These are phyloP conservation scores for Coryphaenoides rupestris DNA, from an alignment of 2,113 vertebrate species.

Conservation along the genomic window DNA sequence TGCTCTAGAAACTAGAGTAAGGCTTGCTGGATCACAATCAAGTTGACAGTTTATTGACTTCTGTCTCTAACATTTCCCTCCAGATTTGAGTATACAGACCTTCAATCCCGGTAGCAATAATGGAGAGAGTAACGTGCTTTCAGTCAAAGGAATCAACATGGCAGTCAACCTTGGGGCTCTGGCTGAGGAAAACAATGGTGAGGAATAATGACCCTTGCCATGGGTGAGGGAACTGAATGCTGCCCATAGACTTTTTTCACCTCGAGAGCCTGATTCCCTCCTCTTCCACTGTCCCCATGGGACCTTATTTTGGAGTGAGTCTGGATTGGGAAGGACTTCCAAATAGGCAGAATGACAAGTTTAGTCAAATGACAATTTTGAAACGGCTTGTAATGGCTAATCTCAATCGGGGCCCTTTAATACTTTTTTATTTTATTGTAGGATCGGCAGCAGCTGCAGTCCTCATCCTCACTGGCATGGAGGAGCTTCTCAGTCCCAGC, in stretches of 20 bases:
- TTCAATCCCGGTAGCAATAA: constrained; percentile 12
- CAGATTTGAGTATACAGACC: constrained; percentile 46
- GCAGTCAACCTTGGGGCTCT: constrained; percentile 40
- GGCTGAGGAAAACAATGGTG: constrained; percentile 50
- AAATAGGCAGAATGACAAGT: too few species aligned
- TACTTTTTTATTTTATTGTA: constrained; percentile 17
- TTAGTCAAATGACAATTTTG: too few species aligned
- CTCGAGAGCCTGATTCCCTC: too few species aligned
- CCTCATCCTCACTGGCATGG: constrained; percentile 50
- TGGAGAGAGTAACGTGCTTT: constrained; percentile 13
- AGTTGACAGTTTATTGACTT: neutral
- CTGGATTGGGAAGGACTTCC: too few species aligned
- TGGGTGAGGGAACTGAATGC: too few species aligned
- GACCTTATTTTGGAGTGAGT: too few species aligned
- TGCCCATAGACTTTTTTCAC: too few species aligned
- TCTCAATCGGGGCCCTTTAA: too few species aligned
- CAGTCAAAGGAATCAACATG: constrained; percentile 44
- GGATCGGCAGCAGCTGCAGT: constrained; percentile 54
- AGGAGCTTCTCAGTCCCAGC: constrained; percentile 49
- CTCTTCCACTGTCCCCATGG: too few species aligned
- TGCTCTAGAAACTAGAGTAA: neutral
- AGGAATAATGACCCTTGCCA: neutral
- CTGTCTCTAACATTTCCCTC: neutral
- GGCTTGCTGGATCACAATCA: neutral
- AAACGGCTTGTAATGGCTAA: too few species aligned